These are phyloP conservation scores for Tuberolachnus salignus DNA, from an alignment of 2,888 invertebrate genomes.

Conservation along the genomic window DNA sequence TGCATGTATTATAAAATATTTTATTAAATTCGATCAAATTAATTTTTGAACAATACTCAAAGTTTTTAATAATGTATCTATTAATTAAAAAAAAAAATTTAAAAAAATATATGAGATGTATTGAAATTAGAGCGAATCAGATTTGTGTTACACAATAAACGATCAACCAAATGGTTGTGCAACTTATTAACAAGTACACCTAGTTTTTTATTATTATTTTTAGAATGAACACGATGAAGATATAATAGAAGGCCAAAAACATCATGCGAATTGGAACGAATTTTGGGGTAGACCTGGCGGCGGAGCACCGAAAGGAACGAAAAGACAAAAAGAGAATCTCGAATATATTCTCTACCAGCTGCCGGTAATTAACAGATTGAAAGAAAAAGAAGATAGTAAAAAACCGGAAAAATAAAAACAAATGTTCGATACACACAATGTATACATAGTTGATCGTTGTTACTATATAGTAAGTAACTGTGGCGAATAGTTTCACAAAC, in stretches of 20 bases:
- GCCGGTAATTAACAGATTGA: slow-evolving; percentile 55
- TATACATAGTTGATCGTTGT: neutral
- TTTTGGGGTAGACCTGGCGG: slow-evolving; percentile 84
- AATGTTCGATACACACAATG: neutral
- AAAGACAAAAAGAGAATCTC: slow-evolving; percentile 58
- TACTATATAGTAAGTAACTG: neutral
- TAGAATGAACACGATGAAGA: slow-evolving; percentile 71
- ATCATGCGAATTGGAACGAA: slow-evolving; percentile 77
- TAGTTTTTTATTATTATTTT: slow-evolving; percentile 58
- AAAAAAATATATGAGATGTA: too few relatives aligned
- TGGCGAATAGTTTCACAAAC: slow-evolving; percentile 8
- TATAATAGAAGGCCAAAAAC: slow-evolving; percentile 70
- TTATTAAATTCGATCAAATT: too few relatives aligned
- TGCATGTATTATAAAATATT: too few relatives aligned
- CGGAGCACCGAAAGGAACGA: slow-evolving; percentile 64
- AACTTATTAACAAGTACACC: too few relatives aligned
- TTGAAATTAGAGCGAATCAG: too few relatives aligned
- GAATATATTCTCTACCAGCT: slow-evolving; percentile 58
- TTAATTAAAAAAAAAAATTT: too few relatives aligned
- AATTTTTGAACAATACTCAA: too few relatives aligned
- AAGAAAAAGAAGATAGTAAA: slow-evolving; percentile 42
- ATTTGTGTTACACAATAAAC: too few relatives aligned
- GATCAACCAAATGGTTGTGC: neutral
- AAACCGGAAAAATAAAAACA: slow-evolving; percentile 36
- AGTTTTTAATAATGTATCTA: too few relatives aligned